Percentiles rank a stretch among this genome's conserved stretches.
Evolutionary conservation across 2,113 vertebrate species (phyloP).

Genomic region (Embiotoca jacksoni): DNA sequence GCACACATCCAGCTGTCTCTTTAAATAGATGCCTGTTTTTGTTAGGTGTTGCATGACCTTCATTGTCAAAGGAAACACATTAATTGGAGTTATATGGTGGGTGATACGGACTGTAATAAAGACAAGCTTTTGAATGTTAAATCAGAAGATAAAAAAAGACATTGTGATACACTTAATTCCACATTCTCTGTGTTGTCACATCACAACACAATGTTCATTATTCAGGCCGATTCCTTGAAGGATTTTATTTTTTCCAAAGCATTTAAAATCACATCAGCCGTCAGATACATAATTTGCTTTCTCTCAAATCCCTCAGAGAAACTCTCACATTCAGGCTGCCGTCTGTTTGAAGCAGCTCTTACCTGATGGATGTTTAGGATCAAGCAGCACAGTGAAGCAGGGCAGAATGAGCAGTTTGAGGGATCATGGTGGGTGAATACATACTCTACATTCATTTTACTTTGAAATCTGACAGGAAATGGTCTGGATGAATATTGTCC

Average conservation of each 20-base stretch:
- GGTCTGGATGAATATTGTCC: neutral
- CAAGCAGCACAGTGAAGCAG: constrained; percentile 8
- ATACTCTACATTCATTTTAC: neutral
- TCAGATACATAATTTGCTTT: constrained; percentile 45
- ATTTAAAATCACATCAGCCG: constrained; percentile 51
- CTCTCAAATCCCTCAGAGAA: constrained; percentile 41
- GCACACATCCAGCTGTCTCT: constrained; percentile 13
- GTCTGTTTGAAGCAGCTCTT: constrained; percentile 20
- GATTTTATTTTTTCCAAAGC: constrained; percentile 25
- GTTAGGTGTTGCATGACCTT: constrained; percentile 28
- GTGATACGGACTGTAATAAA: constrained; percentile 12
- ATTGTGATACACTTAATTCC: constrained; percentile 24
- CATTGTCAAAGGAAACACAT: constrained; percentile 18
- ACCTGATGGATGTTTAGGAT: constrained; percentile 21
- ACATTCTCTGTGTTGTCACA: constrained; percentile 20
- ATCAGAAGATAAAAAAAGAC: constrained; percentile 14
- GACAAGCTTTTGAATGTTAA: constrained; percentile 2
- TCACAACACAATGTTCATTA: constrained; percentile 3
- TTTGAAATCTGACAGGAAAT: neutral
- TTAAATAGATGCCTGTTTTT: constrained; percentile 21
- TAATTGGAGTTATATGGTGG: constrained; percentile 14
- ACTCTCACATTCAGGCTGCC: constrained; percentile 2
- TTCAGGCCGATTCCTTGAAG: constrained; percentile 38
- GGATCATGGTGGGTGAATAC: neutral
- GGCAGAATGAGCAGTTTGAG: constrained; percentile 14